A percentile compares a stretch with the other conserved stretches of the same genome.
These are phyloP conservation scores for Pygocentrus nattereri DNA, from an alignment of 2,797 vertebrate genomes.

Conservation along the genomic window DNA sequence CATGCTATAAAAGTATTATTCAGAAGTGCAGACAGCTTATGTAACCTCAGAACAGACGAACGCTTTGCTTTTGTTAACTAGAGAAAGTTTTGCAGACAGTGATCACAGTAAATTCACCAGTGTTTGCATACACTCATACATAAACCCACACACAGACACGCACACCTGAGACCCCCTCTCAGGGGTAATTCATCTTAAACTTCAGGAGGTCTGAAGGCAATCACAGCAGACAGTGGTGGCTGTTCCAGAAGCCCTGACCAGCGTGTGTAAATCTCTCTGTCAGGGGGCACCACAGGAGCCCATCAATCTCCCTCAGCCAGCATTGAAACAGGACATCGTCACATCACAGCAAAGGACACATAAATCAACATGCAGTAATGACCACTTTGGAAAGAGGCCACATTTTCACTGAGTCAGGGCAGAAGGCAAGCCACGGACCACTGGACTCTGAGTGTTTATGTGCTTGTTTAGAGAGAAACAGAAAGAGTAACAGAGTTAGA, in stretches of 20 bases:
- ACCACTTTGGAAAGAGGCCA: conserved; percentile 46
- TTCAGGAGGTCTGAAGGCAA: conserved; percentile 65
- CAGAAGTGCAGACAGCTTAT: neutral
- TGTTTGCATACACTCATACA: conserved; percentile 14
- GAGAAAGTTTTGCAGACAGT: neutral
- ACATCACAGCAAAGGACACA: conserved; percentile 52
- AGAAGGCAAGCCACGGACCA: conserved; percentile 1
- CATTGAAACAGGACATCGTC: conserved; percentile 62
- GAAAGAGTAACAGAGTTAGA: neutral
- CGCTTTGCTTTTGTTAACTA: neutral
- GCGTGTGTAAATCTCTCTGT: conserved; percentile 78
- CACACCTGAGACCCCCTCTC: conserved; percentile 34
- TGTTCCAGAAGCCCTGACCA: conserved; percentile 67
- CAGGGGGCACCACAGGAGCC: conserved; percentile 66
- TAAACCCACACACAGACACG: conserved; percentile 26
- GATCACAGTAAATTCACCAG: conserved; percentile 8
- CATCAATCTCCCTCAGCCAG: conserved; percentile 71
- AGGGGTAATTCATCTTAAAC: conserved; percentile 71
- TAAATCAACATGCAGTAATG: conserved; percentile 54
- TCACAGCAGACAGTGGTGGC: conserved; percentile 51
- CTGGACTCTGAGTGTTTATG: conserved; percentile 23
- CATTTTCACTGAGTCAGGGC: conserved; percentile 22
- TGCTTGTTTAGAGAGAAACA: neutral
- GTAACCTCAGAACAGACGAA: conserved; percentile 5
- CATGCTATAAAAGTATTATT: neutral